Evolutionary conservation across 2,113 vertebrate genomes (phyloP).

Genomic region (Terrapene triunguis): DNA sequence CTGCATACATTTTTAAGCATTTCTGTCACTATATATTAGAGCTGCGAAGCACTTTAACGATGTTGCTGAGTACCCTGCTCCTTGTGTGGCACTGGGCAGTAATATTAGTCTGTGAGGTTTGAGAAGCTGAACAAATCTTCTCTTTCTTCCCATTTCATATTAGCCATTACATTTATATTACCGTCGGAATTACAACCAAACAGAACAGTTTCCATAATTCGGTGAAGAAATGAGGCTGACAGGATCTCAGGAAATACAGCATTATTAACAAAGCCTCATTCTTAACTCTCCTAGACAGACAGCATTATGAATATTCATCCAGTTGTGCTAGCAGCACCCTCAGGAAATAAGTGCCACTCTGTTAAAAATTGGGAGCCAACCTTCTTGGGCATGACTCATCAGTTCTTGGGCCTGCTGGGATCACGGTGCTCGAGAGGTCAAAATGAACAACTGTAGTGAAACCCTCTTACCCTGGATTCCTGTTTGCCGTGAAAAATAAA

Average conservation of each 20-base stretch:
- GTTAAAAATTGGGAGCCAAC: background rate
- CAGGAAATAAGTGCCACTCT: background rate
- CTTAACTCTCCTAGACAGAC: background rate
- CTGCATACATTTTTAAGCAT: slow-evolving; percentile 75
- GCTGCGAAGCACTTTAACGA: slow-evolving; percentile 20
- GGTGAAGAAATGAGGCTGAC: slow-evolving; percentile 13
- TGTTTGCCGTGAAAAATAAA: background rate
- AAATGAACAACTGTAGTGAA: background rate
- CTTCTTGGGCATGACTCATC: accelerated
- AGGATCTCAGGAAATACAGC: background rate
- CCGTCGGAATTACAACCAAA: slow-evolving; percentile 19
- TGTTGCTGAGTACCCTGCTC: background rate
- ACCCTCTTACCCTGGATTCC: background rate
- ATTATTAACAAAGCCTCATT: background rate
- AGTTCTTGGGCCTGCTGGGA: background rate
- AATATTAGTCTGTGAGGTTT: background rate
- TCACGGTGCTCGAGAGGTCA: background rate
- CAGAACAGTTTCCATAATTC: slow-evolving; percentile 44
- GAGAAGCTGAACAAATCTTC: slow-evolving; percentile 34
- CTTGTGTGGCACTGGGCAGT: background rate
- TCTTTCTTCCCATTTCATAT: slow-evolving; percentile 25
- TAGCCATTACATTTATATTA: slow-evolving; percentile 11
- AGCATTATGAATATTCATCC: background rate
- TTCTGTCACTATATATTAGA: slow-evolving; percentile 57
- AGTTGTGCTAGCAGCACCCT: background rate